These are phyloP conservation scores for Diabrotica balteata DNA, from an alignment of 2,888 invertebrate species.

Conservation along the genomic window DNA sequence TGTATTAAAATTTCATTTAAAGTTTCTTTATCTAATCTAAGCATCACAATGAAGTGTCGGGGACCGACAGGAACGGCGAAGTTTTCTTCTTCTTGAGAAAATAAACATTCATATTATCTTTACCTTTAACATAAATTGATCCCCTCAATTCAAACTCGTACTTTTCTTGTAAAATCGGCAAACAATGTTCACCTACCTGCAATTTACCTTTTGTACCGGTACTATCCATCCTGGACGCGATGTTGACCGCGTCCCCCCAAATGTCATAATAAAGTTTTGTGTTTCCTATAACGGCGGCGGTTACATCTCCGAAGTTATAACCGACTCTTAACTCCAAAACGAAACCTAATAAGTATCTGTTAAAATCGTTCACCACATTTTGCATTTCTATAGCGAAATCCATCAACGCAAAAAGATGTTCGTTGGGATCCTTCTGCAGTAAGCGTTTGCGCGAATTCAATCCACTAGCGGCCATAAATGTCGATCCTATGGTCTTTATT, in stretches of 20 bases:
- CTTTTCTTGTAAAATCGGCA: slow-evolving; percentile 71
- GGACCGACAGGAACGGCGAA: slow-evolving; percentile 41
- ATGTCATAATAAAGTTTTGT: slow-evolving; percentile 96
- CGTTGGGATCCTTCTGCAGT: slow-evolving; percentile 72
- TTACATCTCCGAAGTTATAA: slow-evolving; percentile 93
- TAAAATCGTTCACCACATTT: slow-evolving; percentile 84
- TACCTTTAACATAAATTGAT: slow-evolving; percentile 94
- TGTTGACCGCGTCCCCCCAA: slow-evolving; percentile 98
- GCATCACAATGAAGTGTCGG: slow-evolving; percentile 37
- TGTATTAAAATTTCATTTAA: slow-evolving; percentile 7
- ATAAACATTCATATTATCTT: slow-evolving; percentile 93
- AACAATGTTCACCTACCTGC: slow-evolving; percentile 80
- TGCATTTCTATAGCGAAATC: slow-evolving; percentile 95
- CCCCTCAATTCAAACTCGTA: slow-evolving; percentile 94
- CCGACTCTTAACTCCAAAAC: slow-evolving; percentile 87
- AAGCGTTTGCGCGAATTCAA: slow-evolving; percentile 82
- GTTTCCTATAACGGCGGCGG: slow-evolving; percentile 95
- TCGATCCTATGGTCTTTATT: slow-evolving; percentile 96
- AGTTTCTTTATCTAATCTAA: slow-evolving; percentile 18
- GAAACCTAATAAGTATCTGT: slow-evolving; percentile 88
- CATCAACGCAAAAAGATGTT: slow-evolving; percentile 86
- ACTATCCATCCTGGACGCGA: slow-evolving; percentile 96
- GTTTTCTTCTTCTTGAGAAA: slow-evolving; percentile 68
- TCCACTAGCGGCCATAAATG: slow-evolving; percentile 98
- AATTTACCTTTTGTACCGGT: slow-evolving; percentile 89